Conservation (phyloP, 2,113 vertebrate genomes). For the Stegostoma tigrinum region DNA sequence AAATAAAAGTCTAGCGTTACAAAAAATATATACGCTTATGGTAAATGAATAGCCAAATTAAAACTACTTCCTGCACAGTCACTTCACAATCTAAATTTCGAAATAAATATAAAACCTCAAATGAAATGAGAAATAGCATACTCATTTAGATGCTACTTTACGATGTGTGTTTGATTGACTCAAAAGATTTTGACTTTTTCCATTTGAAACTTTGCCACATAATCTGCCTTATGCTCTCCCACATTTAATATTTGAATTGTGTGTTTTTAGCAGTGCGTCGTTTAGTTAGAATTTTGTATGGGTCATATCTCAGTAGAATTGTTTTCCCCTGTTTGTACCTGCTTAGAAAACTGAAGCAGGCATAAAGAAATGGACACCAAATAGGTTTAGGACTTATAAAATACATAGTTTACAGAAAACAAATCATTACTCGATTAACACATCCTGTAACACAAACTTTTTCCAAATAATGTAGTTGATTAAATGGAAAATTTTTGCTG, state of each 20-base stretch:
- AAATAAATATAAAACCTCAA: constrained; percentile 25
- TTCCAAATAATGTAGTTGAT: background rate
- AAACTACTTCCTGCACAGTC: constrained; percentile 1
- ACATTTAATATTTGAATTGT: background rate
- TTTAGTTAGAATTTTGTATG: background rate
- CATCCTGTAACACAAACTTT: background rate
- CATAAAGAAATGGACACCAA: background rate
- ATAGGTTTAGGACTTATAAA: background rate
- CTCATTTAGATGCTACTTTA: background rate
- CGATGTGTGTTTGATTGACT: background rate
- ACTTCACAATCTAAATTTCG: background rate
- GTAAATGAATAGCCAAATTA: background rate
- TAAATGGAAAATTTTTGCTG: background rate
- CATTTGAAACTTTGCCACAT: constrained; percentile 14
- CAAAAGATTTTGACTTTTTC: constrained; percentile 16
- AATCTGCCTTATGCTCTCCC: background rate
- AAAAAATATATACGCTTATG: background rate
- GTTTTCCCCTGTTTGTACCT: background rate
- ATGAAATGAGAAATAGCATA: constrained; percentile 8
- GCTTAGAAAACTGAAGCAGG: background rate
- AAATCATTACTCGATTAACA: background rate
- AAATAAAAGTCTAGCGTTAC: constrained; percentile 8
- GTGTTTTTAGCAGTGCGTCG: background rate
- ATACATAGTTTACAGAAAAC: background rate
- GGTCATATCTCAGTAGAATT: background rate